Base-by-base conservation (phyloP, 2,797 vertebrate genomes). In the Bufotes viridis region DNA sequence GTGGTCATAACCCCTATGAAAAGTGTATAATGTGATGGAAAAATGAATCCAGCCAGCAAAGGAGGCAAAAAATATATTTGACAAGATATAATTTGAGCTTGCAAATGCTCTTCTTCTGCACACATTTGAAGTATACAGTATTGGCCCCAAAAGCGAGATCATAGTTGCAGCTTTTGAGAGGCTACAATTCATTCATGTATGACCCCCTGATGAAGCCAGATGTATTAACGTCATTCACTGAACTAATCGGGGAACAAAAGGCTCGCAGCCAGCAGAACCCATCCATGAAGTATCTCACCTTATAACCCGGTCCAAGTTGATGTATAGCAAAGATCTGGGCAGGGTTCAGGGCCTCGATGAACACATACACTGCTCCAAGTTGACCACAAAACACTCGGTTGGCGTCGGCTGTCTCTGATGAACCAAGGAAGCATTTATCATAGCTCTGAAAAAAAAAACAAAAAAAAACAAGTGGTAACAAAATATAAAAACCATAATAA, bases 391-490 rank as follows among this genome's bases (percentile, higher is more conserved):
- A 99, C 12, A 99, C 98, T 93, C 97, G 94, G 91, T 98, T 98
- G 86, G 97, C 97, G 88, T 99, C 98, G 12, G 97, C 98, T 51
- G 97, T 99, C 95, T 99, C 98, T 12, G 98, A 98, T 90, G 98
- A 99, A 85, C 98, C 98, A 89, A 99, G 97, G 95, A 99, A 99
- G 94, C 98, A 99, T 95, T 99, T 99, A 94, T 99, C 98, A 92
- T 97, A 99, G 91, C 96, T 98, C 98, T 99, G 92, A 82, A 91
- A 90, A 85, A 85, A 8, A 58, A 67, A 29, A 29, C 29, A 29
- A 2, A 72, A 51, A 22, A 14, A 1, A 13, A 1, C 2, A 7
- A 1, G 2, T 12, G n/a, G 12, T 1, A 76, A 14, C 20, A 20
- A 51, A 10, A 74, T 11, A 72, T 42, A 34, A 42, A 75, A 76